Conservation (phyloP, 2,888 invertebrate genomes). For the Chydorus sphaericus region DNA sequence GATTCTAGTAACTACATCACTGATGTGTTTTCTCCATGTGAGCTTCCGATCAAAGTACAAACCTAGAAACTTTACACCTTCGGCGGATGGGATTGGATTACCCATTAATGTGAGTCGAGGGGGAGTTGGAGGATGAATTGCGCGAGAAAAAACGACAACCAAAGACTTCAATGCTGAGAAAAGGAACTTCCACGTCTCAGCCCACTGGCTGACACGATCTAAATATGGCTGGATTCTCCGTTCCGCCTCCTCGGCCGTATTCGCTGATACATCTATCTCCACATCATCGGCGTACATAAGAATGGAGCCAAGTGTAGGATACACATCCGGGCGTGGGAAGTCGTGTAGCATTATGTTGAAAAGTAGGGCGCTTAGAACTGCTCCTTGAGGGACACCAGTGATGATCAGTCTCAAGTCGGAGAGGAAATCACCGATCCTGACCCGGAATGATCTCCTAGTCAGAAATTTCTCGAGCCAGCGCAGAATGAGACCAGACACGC, state of each 20-base stretch:
- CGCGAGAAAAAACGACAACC: background rate
- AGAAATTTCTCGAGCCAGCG: slow-evolving; percentile 6
- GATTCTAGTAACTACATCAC: background rate
- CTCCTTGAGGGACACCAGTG: slow-evolving; percentile 15
- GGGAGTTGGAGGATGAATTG: background rate
- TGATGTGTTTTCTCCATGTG: background rate
- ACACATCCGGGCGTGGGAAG: background rate
- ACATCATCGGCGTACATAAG: background rate
- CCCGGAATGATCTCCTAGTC: slow-evolving; percentile 5
- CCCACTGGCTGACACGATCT: background rate
- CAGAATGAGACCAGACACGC: background rate
- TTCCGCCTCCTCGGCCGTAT: background rate
- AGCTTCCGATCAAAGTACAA: background rate
- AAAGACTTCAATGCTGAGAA: background rate
- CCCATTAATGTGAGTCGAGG: background rate
- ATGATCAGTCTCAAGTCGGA: slow-evolving; percentile 3
- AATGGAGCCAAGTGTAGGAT: background rate
- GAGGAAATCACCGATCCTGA: background rate
- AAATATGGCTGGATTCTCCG: background rate
- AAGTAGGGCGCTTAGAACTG: slow-evolving; percentile 15
- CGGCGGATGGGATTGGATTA: background rate
- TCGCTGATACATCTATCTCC: background rate
- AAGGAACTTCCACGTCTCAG: background rate
- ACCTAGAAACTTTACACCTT: background rate
- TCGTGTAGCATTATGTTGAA: slow-evolving; percentile 14